Conservation (phyloP, 2,113 vertebrate species). For the Actenoides hombroni region DNA sequence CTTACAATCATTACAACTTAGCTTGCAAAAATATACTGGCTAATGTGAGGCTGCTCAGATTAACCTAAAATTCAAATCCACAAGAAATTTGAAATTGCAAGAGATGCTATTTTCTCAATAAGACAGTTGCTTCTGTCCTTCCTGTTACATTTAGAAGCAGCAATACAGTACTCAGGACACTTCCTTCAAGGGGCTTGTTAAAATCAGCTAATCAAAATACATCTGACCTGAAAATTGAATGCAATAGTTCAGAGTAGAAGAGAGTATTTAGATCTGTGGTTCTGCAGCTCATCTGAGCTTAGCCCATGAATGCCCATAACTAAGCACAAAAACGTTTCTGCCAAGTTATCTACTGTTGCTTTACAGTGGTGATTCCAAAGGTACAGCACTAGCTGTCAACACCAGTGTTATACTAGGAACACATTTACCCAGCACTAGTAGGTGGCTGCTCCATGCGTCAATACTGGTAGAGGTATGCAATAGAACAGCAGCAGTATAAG, state of each 20-base stretch:
- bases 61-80: not conserved
- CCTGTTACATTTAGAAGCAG: not conserved
- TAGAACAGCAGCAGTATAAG: not conserved
- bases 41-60: not conserved
- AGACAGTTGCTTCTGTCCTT: not conserved
- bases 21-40: not conserved
- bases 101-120: not conserved
- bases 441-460: fast-evolving
- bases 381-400: not conserved
- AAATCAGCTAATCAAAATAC: not conserved
- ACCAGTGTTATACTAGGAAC: not conserved
- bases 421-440: not conserved
- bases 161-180: not conserved
- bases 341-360: not conserved
- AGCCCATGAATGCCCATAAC: not conserved
- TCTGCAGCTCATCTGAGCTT: not conserved
- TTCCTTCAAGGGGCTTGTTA: not conserved
- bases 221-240: not conserved
- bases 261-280: not conserved
- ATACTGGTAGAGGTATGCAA: fast-evolving
- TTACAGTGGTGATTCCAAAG: not conserved
- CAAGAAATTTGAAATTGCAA: not conserved
- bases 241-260: not conserved
- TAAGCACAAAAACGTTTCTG: not conserved
- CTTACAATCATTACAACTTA: not conserved